Evolutionary conservation across 2,888 invertebrate species (phyloP).

Genomic region (Acleris cristana): DNA sequence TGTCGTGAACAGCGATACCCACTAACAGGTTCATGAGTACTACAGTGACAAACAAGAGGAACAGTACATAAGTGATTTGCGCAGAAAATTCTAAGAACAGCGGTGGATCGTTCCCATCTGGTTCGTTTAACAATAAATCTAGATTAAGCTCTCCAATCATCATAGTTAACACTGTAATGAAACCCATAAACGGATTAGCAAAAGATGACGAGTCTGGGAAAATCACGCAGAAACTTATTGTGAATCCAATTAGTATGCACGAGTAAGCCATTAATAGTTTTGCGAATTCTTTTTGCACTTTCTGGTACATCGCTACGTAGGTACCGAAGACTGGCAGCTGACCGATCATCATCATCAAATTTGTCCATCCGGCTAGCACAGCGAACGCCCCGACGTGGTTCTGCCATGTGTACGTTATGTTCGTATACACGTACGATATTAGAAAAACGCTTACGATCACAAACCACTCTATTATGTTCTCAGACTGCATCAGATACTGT

Average conservation of each 20-base stretch:
- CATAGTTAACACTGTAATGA: constrained; percentile 93
- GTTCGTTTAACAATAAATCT: constrained; percentile 89
- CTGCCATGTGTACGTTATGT: constrained; percentile 90
- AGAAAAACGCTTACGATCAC: constrained; percentile 93
- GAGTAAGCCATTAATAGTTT: constrained; percentile 94
- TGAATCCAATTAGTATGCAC: constrained; percentile 92
- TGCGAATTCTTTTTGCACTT: constrained; percentile 93
- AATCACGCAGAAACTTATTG: constrained; percentile 94
- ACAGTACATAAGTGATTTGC: constrained; percentile 91
- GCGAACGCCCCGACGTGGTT: constrained; percentile 94
- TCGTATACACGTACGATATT: constrained; percentile 92
- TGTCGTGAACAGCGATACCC: constrained; percentile 94
- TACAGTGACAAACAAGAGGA: constrained; percentile 92
- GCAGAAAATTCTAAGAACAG: constrained; percentile 91
- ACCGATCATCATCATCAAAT: constrained; percentile 95
- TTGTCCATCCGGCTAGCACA: constrained; percentile 93
- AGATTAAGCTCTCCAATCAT: constrained; percentile 94
- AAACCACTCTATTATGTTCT: constrained; percentile 94
- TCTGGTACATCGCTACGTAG: constrained; percentile 95
- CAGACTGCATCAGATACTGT: constrained; percentile 92
- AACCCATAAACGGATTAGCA: constrained; percentile 92
- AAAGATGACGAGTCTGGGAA: constrained; percentile 93
- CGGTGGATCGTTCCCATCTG: constrained; percentile 90
- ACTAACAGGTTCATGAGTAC: constrained; percentile 93
- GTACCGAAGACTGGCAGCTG: constrained; percentile 94